Evolutionary conservation across 2,888 invertebrate genomes (phyloP), one percentile per base, ranked within the genome.

Genomic region (Philereme transversata): DNA sequence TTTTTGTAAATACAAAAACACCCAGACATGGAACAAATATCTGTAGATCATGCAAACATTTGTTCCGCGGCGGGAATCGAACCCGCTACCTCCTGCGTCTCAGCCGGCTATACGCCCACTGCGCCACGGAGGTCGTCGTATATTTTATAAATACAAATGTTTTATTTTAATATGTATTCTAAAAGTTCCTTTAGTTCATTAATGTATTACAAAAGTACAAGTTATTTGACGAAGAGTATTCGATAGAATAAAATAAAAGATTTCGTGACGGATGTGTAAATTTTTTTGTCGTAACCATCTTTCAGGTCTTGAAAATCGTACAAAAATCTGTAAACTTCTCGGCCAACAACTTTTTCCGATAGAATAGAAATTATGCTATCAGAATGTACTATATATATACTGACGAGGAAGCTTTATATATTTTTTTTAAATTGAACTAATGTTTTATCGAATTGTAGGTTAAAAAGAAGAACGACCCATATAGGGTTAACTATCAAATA

Each of bases 211-310:
- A 57, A 48, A 63, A 63, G 41, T 38, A 48, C 56, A 56, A 59
- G 49, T 59, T 51, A 59, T 56, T 62, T 58, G 51, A 59, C 44
- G 38, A 55, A 62, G 44, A 49, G 55, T 48, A 63, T 63, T 59
- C 22, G 55, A 55, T 63, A 51, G 47, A 55, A 63, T 59, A 59
- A 63, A 63, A 63, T 63, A 59, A 58, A 63, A 48, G 56, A 52
- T 59, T 55, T 63, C 45, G 62, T 63, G 59, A 63, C 58, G 49
- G 52, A 59, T 51, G 36, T 63, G 55, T 59, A 58, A 46, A 1
- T 59, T 63, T 63, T 55, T 59, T 55, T 40, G 47, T 51, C 48
- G 38, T 54, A 51, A 57, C 36, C 43, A 57, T 46, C 57, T 50
- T 57, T 62, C 40, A 53, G 53, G 50, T 50, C 57, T 53, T 62